Base-by-base conservation (phyloP, 2,113 vertebrate species). In the Atractosteus spatula region DNA sequence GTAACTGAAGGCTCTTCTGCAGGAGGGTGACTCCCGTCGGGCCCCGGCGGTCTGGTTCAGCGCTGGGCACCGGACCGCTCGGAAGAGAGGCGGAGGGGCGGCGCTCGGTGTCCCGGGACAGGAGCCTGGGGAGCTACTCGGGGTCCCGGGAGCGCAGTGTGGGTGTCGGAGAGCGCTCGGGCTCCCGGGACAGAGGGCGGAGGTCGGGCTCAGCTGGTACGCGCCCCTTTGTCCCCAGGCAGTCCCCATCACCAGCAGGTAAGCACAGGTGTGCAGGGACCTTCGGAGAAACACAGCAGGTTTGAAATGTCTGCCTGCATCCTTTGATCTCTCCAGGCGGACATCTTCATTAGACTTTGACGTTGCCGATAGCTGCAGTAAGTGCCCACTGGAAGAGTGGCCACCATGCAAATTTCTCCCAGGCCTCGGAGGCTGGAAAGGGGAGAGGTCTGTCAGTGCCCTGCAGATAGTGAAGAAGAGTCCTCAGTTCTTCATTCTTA, bases 201-300 rank as follows among this genome's bases (percentile, higher is more conserved):
- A 92, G 94, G 41, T 87, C 83, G 7, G 87, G 77, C 75, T 92
- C 85, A 61, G 75, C 80, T 3, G 89, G 89, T 64, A 69, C 87
- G 0, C 85, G 78, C 0, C 80, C 83, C 65, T 75, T 71, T 12
- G 78, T 86, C 0, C 76, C 85, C 0, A 79, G 84, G 0, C 81
- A 82, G 2, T 94, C 94, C 2, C 91, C 91, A 0, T 96, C 95
- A 0, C 94, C 95, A 8, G 86, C 92, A 84, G 94, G 96, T 96
- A 71, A 54, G 14, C 44, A 14, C n/a, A 8, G 10, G 12, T 13
- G 67, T 62, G 42, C n/a, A 2, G 1, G 1, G 29, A 29, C 29
- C 29, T 29, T 29, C 29, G 2, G 29, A 29, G 29, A 29, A 29
- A 29, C 29, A 29, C 17, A 29, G 1, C 2, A 29, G 29, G n/a